phyloP scores from a whole-genome alignment of 1,140 invertebrate species.

The Brachionus calyciflorus region DNA sequence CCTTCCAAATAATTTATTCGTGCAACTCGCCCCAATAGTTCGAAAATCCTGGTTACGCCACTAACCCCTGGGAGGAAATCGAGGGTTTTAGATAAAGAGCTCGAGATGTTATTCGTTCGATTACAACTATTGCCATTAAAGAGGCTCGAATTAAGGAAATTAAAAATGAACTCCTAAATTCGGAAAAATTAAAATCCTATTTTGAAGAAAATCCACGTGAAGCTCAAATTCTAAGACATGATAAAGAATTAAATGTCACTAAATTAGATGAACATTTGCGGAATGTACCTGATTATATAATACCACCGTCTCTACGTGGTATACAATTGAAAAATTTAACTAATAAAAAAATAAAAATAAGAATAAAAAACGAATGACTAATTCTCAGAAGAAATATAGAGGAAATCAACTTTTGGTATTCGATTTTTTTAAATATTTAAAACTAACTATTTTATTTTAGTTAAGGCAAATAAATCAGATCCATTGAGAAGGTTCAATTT shows the following conservation, averaged over 20 bases:
- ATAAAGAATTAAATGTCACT: slow-evolving; percentile 38
- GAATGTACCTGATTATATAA: slow-evolving; percentile 45
- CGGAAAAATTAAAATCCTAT: slow-evolving; percentile 79
- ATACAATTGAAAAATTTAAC: slow-evolving; percentile 33
- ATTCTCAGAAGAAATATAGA: slow-evolving; percentile 19
- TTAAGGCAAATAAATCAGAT: slow-evolving; percentile 15
- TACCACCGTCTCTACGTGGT: slow-evolving; percentile 34
- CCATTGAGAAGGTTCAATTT: slow-evolving; percentile 44
- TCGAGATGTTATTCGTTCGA: slow-evolving; percentile 85
- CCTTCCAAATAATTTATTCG: no score
- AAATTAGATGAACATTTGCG: slow-evolving; percentile 29
- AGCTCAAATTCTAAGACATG: slow-evolving; percentile 21
- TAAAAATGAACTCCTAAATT: slow-evolving; percentile 85
- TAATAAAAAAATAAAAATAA: slow-evolving; percentile 23
- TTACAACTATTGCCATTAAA: slow-evolving; percentile 83
- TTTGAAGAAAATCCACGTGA: slow-evolving; percentile 46
- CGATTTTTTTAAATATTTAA: neutral
- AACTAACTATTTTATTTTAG: neutral
- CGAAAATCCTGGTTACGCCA: no score
- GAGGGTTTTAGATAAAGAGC: slow-evolving; percentile 91
- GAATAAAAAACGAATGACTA: slow-evolving; percentile 37
- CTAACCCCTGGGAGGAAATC: slow-evolving; percentile 87
- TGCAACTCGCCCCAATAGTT: no score
- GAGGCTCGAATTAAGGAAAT: slow-evolving; percentile 94
- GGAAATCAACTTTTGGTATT: neutral